phyloP scores from a whole-genome alignment of 2,888 invertebrate genomes.

The Idaea straminata region DNA sequence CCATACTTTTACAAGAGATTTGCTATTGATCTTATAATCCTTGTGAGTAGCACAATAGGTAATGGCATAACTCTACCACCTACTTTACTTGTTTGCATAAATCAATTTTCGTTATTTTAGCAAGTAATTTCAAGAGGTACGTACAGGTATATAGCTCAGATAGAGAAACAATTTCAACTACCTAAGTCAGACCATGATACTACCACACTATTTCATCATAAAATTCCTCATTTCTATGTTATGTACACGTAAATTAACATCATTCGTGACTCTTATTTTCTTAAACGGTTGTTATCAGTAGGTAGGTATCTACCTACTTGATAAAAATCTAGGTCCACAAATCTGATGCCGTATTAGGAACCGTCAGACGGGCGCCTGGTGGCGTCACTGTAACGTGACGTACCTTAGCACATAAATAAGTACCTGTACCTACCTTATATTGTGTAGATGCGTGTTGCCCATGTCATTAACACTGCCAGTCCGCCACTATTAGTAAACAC shows the following conservation, averaged over 20 bases:
- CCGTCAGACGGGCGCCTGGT: slow-evolving; percentile 36
- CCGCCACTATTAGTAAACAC: slow-evolving; percentile 10
- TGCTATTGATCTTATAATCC: too few relatives aligned
- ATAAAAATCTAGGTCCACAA: slow-evolving; percentile 26
- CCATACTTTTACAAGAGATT: too few relatives aligned
- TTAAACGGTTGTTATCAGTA: slow-evolving; percentile 10
- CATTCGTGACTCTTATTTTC: slow-evolving; percentile 8
- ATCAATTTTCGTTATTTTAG: too few relatives aligned
- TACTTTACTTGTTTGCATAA: too few relatives aligned
- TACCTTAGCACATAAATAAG: slow-evolving; percentile 32
- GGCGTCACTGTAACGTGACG: slow-evolving; percentile 43
- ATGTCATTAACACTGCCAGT: slow-evolving; percentile 27
- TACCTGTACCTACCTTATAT: slow-evolving; percentile 21
- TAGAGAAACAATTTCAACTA: too few relatives aligned
- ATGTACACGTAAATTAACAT: neutral
- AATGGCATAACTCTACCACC: too few relatives aligned
- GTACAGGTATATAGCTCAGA: too few relatives aligned
- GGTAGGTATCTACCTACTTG: neutral
- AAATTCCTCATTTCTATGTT: neutral
- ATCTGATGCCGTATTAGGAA: slow-evolving; percentile 22
- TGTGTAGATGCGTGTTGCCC: slow-evolving; percentile 20
- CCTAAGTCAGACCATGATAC: neutral
- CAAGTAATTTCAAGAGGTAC: too few relatives aligned
- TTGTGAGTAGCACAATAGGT: too few relatives aligned
- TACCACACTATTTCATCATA: neutral